A percentile compares a stretch with the other conserved stretches of the same genome.
phyloP scores from a whole-genome alignment of 23 tunicate species.

The Oikopleura albicans region DNA sequence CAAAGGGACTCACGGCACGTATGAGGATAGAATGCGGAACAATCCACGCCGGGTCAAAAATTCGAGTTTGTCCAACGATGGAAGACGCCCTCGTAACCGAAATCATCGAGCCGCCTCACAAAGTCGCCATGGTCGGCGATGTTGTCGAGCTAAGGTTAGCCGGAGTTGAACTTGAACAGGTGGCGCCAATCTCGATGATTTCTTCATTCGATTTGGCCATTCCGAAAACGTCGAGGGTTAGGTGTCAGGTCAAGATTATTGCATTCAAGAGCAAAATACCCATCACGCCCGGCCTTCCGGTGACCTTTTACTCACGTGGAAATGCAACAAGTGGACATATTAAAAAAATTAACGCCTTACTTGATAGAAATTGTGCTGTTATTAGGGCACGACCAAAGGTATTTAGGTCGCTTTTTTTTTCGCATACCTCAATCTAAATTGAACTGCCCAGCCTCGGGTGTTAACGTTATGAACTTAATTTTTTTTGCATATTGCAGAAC shows the following conservation, averaged over 20 bases:
- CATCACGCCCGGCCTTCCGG: slow-evolving; percentile 9
- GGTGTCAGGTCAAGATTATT: background rate
- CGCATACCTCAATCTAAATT: too few relatives aligned
- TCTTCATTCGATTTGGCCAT: background rate
- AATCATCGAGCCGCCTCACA: background rate
- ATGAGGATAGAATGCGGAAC: background rate
- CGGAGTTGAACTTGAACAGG: background rate
- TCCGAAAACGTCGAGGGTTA: background rate
- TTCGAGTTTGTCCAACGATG: background rate
- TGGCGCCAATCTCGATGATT: background rate
- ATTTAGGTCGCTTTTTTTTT: too few relatives aligned
- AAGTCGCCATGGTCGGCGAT: background rate
- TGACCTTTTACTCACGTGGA: background rate
- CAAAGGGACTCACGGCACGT: background rate
- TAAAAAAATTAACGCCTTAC: background rate
- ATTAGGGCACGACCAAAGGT: background rate
- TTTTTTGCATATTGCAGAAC: too few relatives aligned
- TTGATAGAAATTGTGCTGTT: background rate
- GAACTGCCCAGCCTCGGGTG: too few relatives aligned
- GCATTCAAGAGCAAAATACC: background rate
- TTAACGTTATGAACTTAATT: too few relatives aligned
- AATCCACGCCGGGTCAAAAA: background rate
- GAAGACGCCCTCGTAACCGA: background rate
- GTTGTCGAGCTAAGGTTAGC: background rate
- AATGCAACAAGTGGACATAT: background rate